Conservation (phyloP, 2,888 invertebrate genomes). For the Blastobasis lacticolella region DNA sequence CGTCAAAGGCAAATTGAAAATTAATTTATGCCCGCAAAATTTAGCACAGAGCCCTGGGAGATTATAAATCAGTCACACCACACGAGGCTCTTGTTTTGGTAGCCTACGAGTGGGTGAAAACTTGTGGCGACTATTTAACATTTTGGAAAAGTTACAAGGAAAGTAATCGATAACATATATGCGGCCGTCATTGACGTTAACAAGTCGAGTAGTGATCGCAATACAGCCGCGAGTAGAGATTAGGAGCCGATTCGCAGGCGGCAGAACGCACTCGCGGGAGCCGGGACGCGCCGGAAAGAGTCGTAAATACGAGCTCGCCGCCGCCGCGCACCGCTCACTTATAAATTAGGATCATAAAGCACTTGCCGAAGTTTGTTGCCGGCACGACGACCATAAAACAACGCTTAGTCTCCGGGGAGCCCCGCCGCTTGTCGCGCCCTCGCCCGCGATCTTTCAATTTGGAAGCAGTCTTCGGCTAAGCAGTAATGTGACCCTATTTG, state of each 20-base stretch:
- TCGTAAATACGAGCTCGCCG: conserved; percentile 54
- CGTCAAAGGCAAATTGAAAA: conserved; percentile 73
- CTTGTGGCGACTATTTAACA: no score
- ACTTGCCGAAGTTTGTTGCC: conserved; percentile 70
- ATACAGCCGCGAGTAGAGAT: not conserved
- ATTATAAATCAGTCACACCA: conserved; percentile 38
- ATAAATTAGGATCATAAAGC: conserved; percentile 75
- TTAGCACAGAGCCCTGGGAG: conserved; percentile 45
- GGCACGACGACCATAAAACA: conserved; percentile 69
- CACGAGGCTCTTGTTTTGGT: not conserved
- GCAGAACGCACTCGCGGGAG: conserved; percentile 62
- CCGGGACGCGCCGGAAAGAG: conserved; percentile 51
- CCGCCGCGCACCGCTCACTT: conserved; percentile 68
- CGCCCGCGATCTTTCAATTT: conserved; percentile 54
- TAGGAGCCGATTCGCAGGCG: not conserved
- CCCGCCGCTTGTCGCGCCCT: conserved; percentile 36
- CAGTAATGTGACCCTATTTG: conserved; percentile 10
- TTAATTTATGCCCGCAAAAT: conserved; percentile 69
- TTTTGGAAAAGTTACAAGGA: no score
- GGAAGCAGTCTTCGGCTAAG: conserved; percentile 22
- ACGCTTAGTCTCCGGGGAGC: conserved; percentile 54
- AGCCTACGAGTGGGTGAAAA: no score
- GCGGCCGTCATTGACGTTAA: no score
- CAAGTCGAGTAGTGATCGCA: not conserved
- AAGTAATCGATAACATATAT: no score